These are phyloP conservation scores for Octonoba sinensis DNA, from an alignment of 2,888 invertebrate species.

Conservation along the genomic window DNA sequence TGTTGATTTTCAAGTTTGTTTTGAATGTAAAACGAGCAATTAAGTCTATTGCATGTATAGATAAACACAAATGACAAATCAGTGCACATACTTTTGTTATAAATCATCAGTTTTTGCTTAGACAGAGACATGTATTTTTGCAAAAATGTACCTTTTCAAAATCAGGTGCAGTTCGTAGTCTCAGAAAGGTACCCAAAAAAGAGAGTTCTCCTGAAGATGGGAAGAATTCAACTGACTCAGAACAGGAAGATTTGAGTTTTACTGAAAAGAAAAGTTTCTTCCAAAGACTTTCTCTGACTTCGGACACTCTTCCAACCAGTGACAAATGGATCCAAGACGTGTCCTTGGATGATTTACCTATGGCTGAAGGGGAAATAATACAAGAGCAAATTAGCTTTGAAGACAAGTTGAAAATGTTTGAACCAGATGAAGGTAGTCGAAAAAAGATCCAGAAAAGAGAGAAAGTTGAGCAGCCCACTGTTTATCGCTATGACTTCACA, in stretches of 20 bases:
- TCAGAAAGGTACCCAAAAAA: conserved; percentile 38
- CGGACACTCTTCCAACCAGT: conserved; percentile 42
- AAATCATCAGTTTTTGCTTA: too few relatives aligned
- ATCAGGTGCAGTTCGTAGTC: conserved; percentile 48
- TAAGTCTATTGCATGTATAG: conserved; percentile 5
- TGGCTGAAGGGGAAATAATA: conserved; percentile 64
- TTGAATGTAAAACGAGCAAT: background rate
- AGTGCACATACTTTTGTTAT: background rate
- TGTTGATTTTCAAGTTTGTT: too few relatives aligned
- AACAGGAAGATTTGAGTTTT: conserved; percentile 61
- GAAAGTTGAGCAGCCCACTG: conserved; percentile 54
- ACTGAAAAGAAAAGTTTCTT: conserved; percentile 63
- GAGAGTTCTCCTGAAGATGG: conserved; percentile 26
- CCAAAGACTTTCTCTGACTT: conserved; percentile 58
- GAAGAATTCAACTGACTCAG: conserved; percentile 49
- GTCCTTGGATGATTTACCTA: conserved; percentile 51
- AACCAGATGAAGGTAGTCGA: conserved; percentile 50
- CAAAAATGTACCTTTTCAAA: conserved; percentile 41
- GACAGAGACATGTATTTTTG: background rate
- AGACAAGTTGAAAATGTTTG: conserved; percentile 60
- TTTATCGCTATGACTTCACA: conserved; percentile 56
- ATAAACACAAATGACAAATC: background rate
- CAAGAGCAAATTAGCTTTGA: conserved; percentile 63
- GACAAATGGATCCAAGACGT: conserved; percentile 51
- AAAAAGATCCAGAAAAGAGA: conserved; percentile 55